Conservation (phyloP, 2,888 invertebrate genomes). For the Caenorhabditis virilis region DNA sequence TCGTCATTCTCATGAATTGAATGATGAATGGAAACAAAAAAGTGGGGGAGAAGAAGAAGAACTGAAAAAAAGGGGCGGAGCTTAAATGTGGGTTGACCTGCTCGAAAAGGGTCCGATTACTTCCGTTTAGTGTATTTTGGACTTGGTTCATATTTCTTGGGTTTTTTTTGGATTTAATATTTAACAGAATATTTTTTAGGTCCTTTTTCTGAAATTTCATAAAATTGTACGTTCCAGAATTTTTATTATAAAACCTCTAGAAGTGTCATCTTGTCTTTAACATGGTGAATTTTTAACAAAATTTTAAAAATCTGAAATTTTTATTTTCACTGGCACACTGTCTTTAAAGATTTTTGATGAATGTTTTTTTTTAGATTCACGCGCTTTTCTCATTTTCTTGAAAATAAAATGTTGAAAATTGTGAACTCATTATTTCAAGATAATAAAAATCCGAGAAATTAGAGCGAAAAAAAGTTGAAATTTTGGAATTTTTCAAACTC, state of each 20-base stretch:
- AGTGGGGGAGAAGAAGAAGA: constrained; percentile 1
- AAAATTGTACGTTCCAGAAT: not conserved
- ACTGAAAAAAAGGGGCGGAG: constrained; percentile 1
- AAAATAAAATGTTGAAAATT: too few relatives aligned
- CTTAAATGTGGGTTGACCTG: not conserved
- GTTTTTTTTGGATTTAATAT: too few relatives aligned
- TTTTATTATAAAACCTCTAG: not conserved
- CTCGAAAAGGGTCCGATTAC: not conserved
- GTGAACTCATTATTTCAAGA: not conserved
- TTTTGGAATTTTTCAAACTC: not conserved
- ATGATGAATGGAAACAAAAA: constrained; percentile 1
- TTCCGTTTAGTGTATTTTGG: too few relatives aligned
- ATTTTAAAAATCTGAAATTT: not conserved
- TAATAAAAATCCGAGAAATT: not conserved
- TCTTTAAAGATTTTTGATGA: not conserved
- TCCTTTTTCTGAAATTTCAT: not conserved
- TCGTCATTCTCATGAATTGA: too few relatives aligned
- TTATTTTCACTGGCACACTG: not conserved
- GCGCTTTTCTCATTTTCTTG: not conserved
- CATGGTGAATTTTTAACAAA: too few relatives aligned
- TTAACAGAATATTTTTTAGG: too few relatives aligned
- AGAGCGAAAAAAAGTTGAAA: not conserved
- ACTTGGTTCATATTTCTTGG: too few relatives aligned
- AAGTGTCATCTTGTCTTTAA: too few relatives aligned
- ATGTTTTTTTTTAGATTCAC: not conserved